Evolutionary conservation across 2,797 vertebrate species (phyloP), one percentile per base, ranked within the genome.

Genomic region (Phyllotis vaccarum): DNA sequence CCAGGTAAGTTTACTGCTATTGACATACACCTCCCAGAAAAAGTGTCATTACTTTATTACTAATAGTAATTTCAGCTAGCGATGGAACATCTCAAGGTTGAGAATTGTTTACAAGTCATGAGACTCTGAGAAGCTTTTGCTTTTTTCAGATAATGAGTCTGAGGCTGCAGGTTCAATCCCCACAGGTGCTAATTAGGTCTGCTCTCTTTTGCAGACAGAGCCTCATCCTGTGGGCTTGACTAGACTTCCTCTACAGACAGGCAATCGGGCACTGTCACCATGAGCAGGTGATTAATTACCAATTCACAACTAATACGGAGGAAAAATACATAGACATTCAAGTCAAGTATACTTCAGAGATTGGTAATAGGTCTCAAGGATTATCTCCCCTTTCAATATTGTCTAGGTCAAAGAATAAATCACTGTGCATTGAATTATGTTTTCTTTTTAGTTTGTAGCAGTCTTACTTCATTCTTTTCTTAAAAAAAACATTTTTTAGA

Each of bases 401-500:
- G 43, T 75, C 27, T 49, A 86, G 9, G 40, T 86, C 11, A 83
- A 81, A 81, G 4, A 87, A 62, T 91, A 29, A 43, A 31, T 74
- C 70, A 27, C 22, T 22, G 40, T 40, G 2, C 54, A 83, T 72
- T 87, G 79, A 90, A 93, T 56, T 64, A 52, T 6, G 29, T 75
- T 58, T 94, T 95, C 87, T 85, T 9, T 40, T 94, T 46, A 75
- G 86, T 94, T 85, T 52, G 68, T 52, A 79, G 75, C 14, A 85
- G 74, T 74, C 29, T 21, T 83, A 90, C 72, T 91, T 95, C 78
- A 72, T 11, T 93, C 4, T 89, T 22, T 54, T 91, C 27, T 88
- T 93, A 95, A 17, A 89, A 24, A 10, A n/a, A 90, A 2, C 93
- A 52, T 94, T 94, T 91, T n/a, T 93, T 94, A 81, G 40, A 72